phyloP scores from a whole-genome alignment of 2,888 invertebrate genomes.

The Branchellion lobata region DNA sequence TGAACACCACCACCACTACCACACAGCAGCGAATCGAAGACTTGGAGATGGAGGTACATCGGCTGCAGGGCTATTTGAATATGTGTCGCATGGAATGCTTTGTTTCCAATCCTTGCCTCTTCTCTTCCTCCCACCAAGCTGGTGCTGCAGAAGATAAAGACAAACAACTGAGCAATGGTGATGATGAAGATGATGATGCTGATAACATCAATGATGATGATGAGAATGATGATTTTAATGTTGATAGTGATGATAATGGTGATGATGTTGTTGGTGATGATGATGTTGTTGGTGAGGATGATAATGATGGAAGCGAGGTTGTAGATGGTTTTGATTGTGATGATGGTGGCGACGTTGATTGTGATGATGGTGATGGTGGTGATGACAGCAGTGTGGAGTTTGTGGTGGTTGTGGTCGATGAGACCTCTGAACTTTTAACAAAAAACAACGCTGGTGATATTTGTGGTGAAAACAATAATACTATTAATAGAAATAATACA shows the following conservation, averaged over 20 bases:
- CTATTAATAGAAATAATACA: too few species aligned
- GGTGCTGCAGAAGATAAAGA: neutral
- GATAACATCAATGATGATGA: neutral
- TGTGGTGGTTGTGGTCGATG: neutral
- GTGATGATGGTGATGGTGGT: neutral
- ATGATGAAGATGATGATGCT: conserved; percentile 11
- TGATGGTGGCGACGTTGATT: conserved; percentile 1
- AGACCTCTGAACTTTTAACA: neutral
- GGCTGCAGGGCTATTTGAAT: too few species aligned
- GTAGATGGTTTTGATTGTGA: neutral
- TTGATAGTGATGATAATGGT: conserved; percentile 1
- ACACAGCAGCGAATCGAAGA: too few species aligned
- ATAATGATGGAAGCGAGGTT: neutral
- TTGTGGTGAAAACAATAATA: too few species aligned
- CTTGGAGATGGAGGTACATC: too few species aligned
- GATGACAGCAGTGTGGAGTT: conserved; percentile 58
- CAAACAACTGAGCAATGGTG: neutral
- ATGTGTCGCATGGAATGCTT: too few species aligned
- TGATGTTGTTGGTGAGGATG: too few species aligned
- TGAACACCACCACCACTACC: too few species aligned
- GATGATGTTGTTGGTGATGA: conserved; percentile 19
- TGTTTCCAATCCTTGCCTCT: too few species aligned
- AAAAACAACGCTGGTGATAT: too few species aligned
- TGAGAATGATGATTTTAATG: conserved; percentile 15
- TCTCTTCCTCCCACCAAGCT: too few species aligned